A percentile compares a stretch with the other conserved stretches of the same genome.
These are phyloP conservation scores for Dascyllus trimaculatus DNA, from an alignment of 2,113 vertebrate genomes.

Conservation along the genomic window DNA sequence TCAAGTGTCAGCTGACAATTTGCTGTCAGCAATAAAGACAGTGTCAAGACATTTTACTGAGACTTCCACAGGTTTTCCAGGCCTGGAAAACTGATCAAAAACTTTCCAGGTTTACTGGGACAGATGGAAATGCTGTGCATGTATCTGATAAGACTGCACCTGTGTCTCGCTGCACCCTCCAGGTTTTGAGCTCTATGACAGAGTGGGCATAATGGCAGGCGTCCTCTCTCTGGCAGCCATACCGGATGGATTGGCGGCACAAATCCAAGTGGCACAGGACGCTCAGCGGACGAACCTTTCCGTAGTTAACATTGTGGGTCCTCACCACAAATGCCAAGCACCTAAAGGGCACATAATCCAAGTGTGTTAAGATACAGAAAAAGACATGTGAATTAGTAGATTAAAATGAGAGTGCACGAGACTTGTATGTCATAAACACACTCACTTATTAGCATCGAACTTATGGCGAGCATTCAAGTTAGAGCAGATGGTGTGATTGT, in stretches of 20 bases:
- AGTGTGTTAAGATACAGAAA: background rate
- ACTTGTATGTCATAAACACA: slow-evolving; percentile 10
- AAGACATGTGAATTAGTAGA: background rate
- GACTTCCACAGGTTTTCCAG: too few species aligned
- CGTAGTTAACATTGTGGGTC: slow-evolving; percentile 89
- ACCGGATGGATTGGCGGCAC: slow-evolving; percentile 90
- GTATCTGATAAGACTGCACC: slow-evolving; percentile 71
- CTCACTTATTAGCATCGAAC: slow-evolving; percentile 95
- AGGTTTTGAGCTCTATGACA: slow-evolving; percentile 93
- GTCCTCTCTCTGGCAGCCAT: slow-evolving; percentile 89
- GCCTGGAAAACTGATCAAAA: too few species aligned
- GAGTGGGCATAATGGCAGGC: slow-evolving; percentile 93
- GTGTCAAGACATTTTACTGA: too few species aligned
- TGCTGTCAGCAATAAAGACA: too few species aligned
- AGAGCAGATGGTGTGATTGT: slow-evolving; percentile 89
- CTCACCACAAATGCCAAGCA: slow-evolving; percentile 93
- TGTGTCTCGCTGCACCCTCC: slow-evolving; percentile 92
- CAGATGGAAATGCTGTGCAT: too few species aligned
- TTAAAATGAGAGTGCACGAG: background rate
- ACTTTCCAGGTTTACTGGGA: too few species aligned
- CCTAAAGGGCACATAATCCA: slow-evolving; percentile 74
- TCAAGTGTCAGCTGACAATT: too few species aligned
- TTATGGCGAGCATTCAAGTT: slow-evolving; percentile 88
- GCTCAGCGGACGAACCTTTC: slow-evolving; percentile 92
- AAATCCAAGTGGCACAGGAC: slow-evolving; percentile 89